Base-by-base conservation (phyloP, 2,113 vertebrate genomes). In the Prionailurus viverrinus region DNA sequence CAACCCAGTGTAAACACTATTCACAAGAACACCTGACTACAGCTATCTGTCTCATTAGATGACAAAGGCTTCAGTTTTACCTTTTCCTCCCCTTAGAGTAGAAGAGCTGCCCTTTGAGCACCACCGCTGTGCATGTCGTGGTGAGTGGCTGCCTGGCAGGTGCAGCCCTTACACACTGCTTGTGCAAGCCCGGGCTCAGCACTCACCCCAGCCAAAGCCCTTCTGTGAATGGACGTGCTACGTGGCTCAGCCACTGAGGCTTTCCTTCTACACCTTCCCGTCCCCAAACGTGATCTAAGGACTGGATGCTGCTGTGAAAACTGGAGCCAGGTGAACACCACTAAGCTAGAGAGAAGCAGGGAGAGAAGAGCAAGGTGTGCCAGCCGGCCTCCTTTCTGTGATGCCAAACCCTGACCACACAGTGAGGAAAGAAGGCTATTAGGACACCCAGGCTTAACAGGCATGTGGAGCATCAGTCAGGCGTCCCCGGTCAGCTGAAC, bases 41-140 rank as follows among this genome's bases (percentile, higher is more conserved):
- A n/a, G 41, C 39, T 10, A 11, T 31, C 25, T 61, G 45, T 95
- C 87, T 84, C 68, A 39, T 31, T 12, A 66, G 10, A 94, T 31
- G 74, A 48, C 36, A 94, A 66, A 78, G 53, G 1, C 69, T 85
- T 89, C 3, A 4, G 19, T 31, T 51, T 63, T 79, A 8, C 74
- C 11, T 83, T 69, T 55, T n/a, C 7, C 55, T 55, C n/a, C 36
- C 45, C 13, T 10, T 3, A 0, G 18, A 23, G 58, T 36, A 11
- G 33, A 65, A 97, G 69, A 63, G 55, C 65, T 4, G 23, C 29
- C 11, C 36, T 92, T 31, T 91, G 36, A 63, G 41, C 41, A 29
- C 41, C 31, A 11, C 4, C 18, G 33, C n/a, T 27, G 4, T 7
- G 2, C 0, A 0, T 12, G n/a, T 27, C 4, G 2, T 11, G 16